Percentiles rank a stretch among this genome's conserved stretches.
These are phyloP conservation scores for Leucoma salicis DNA, from an alignment of 2,888 invertebrate species.

Conservation along the genomic window DNA sequence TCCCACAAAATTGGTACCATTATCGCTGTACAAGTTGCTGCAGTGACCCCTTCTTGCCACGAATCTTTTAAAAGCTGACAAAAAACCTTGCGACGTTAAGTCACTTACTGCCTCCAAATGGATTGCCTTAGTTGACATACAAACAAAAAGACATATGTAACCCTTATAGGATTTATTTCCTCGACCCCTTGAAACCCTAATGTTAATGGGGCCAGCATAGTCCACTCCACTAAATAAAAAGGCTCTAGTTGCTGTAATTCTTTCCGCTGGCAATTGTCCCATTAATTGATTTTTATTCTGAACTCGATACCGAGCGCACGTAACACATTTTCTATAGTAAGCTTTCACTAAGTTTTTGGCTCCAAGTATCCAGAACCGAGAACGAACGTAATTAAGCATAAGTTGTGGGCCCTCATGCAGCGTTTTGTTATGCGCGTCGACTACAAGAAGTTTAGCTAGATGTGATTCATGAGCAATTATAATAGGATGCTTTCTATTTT, in stretches of 20 bases:
- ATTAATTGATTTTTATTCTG: background rate
- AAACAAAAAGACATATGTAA: constrained; percentile 2
- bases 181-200: background rate
- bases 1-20: constrained; percentile 3
- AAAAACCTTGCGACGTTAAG: background rate
- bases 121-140: constrained; percentile 2
- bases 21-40: constrained; percentile 1
- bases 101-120: constrained; percentile 2
- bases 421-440: constrained; percentile 2
- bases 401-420: constrained; percentile 10
- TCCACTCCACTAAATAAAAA: background rate
- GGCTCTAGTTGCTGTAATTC: background rate
- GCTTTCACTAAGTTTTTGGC: background rate
- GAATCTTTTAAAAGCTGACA: background rate
- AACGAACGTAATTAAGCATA: constrained; percentile 2
- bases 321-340: background rate
- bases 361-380: constrained; percentile 5
- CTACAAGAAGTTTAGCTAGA: background rate
- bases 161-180: constrained; percentile 1
- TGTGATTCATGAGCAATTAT: background rate
- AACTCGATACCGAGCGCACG: background rate
- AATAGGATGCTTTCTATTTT: background rate
- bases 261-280: background rate
- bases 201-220: constrained; percentile 3
- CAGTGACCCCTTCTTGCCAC: constrained; percentile 1